Evolutionary conservation across 2,113 vertebrate genomes (phyloP), one percentile per base, ranked within the genome.

Genomic region (Ameiurus melas): DNA sequence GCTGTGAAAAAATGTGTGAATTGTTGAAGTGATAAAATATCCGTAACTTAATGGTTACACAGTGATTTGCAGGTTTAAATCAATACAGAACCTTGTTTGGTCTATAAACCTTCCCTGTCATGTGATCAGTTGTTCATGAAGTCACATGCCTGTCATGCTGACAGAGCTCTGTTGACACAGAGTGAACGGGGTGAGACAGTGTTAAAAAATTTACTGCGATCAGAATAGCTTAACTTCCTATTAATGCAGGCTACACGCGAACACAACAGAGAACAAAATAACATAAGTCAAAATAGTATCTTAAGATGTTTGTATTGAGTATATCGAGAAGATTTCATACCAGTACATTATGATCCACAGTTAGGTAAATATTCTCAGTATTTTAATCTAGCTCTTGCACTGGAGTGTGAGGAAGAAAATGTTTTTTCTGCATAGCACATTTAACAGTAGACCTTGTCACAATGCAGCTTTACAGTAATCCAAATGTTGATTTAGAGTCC

Each of bases 81-180:
- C 43, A 10, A 47, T 57, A 13, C 25, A 36, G 33, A 64, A 3
- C 22, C 33, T 43, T 51, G 36, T 3, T 20, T 5, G 30, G 78
- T 20, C 14, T 14, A 2, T 53, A 13, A 30, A 33, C 19, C 1
- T 22, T 14, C 12, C 55, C 4, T 53, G 80, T 87, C 66, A 83
- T 4, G 22, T 87, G 79, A 83, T 70, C 10, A 5, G 13, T 36
- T 53, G 27, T 39, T 78, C 51, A 17, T 66, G 58, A 10, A 78
- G 58, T 88, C 87, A 88, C 82, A 43, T 78, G 87, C 1, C 27
- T 36, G n/a, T 84, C 81, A 78, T 13, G 58, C 55, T 83, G 55
- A 3, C 13, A 7, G 14, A 43, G n/a, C 1, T 79, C 20, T 4
- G 39, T 43, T 4, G 39, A 43, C 55, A 7, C 78, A 57, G n/a